phyloP scores from a whole-genome alignment of 2,797 vertebrate genomes.

The Mus minutoides region DNA sequence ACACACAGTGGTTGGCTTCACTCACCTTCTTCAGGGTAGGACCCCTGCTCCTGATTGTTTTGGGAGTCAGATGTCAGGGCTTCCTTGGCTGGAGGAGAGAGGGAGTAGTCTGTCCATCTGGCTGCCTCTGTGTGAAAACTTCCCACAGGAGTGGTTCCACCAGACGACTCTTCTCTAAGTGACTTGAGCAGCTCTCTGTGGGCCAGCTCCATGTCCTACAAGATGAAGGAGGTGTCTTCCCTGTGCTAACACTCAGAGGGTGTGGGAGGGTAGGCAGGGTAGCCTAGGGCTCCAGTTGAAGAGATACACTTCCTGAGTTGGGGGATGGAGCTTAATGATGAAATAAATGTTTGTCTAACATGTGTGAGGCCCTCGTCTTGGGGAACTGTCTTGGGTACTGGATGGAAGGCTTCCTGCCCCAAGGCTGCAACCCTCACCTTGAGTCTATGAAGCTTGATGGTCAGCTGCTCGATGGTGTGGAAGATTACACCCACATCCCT shows the following conservation, averaged over 20 bases:
- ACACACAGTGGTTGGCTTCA: neutral
- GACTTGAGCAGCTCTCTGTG: slow-evolving; percentile 83
- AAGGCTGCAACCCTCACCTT: slow-evolving; percentile 77
- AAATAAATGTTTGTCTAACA: neutral
- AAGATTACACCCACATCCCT: slow-evolving; percentile 84
- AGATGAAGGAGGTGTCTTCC: neutral
- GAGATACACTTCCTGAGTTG: neutral
- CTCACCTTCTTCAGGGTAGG: slow-evolving; percentile 69
- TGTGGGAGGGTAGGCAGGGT: neutral
- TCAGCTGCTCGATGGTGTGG: slow-evolving; percentile 85
- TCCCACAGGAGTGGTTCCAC: slow-evolving; percentile 65
- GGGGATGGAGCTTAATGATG: neutral
- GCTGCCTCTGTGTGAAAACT: neutral
- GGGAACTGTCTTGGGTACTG: too few relatives aligned
- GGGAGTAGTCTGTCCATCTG: slow-evolving; percentile 51
- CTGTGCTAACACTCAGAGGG: neutral
- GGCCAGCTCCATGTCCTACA: slow-evolving; percentile 84
- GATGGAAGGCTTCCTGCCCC: neutral
- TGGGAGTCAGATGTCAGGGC: neutral
- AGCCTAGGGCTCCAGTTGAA: neutral
- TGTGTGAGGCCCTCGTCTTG: neutral
- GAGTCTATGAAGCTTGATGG: slow-evolving; percentile 83
- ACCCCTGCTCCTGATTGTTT: neutral
- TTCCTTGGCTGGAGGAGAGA: slow-evolving; percentile 36
- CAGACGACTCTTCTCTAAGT: slow-evolving; percentile 56